phyloP scores from a whole-genome alignment of 2,113 vertebrate species.

The Cyphomyrus discorhynchus region DNA sequence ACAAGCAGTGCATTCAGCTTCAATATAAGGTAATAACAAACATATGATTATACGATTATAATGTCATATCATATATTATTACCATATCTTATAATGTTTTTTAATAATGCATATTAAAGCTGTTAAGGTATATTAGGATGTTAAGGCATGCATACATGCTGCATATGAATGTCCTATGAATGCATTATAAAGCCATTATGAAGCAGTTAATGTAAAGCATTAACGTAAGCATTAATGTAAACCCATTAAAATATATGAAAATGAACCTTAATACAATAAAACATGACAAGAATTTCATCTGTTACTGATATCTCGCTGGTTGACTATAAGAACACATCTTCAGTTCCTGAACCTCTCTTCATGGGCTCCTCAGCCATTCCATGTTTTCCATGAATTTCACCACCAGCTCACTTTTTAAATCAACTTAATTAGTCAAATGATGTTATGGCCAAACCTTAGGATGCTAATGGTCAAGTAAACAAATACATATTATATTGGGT shows the following conservation, averaged over 20 bases:
- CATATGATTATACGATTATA: background rate
- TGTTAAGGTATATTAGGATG: background rate
- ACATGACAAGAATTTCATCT: background rate
- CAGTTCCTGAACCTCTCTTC: background rate
- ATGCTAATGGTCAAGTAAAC: background rate
- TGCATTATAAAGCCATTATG: background rate
- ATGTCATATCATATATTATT: background rate
- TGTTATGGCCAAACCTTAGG: background rate
- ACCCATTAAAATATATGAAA: background rate
- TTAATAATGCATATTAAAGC: background rate
- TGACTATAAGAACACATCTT: background rate
- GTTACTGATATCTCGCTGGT: background rate
- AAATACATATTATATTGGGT: background rate
- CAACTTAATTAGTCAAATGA: background rate
- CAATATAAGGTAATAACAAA: background rate
- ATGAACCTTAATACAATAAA: background rate
- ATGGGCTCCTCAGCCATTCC: background rate
- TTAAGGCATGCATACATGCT: background rate
- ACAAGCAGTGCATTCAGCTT: background rate
- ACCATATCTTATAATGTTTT: background rate
- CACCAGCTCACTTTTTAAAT: background rate
- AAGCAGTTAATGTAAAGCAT: background rate
- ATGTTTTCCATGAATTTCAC: background rate
- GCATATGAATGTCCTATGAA: background rate
- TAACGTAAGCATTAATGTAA: background rate